Percentiles rank a stretch among this genome's conserved stretches.
Conservation (phyloP, 2,888 invertebrate species). For the Sarcophaga caerulescens region DNA sequence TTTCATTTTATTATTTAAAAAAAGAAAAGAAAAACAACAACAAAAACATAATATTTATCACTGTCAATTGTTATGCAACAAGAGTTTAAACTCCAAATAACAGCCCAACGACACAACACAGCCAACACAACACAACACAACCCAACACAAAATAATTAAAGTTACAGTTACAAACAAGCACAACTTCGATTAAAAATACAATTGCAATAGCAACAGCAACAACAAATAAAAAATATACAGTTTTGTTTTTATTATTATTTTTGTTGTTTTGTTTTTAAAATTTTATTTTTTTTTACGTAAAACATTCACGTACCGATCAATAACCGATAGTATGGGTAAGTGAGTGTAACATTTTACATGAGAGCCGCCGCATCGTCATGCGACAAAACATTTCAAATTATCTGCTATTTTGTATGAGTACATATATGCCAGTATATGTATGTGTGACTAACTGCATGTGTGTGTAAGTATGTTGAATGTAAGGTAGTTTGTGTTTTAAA, state of each 20-base stretch:
- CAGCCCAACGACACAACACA: constrained; percentile 19
- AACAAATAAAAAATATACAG: background rate
- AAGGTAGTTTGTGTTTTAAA: constrained; percentile 20
- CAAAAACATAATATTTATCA: constrained; percentile 68
- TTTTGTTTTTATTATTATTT: constrained; percentile 7
- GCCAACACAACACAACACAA: background rate
- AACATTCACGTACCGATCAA: constrained; percentile 66
- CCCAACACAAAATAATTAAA: background rate
- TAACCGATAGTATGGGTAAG: constrained; percentile 6
- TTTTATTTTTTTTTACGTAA: constrained; percentile 53
- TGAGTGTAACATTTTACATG: constrained; percentile 8
- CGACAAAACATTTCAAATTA: constrained; percentile 22
- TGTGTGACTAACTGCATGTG: background rate
- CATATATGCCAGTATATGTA: background rate
- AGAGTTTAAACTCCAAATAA: constrained; percentile 68
- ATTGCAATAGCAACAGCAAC: constrained; percentile 24
- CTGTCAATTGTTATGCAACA: constrained; percentile 70
- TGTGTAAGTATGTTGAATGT: background rate
- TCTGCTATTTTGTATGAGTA: background rate
- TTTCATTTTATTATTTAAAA: constrained; percentile 17
- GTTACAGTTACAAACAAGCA: constrained; percentile 49
- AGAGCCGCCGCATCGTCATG: background rate
- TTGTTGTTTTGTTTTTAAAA: constrained; percentile 18
- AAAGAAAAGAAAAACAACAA: constrained; percentile 35
- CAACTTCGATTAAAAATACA: constrained; percentile 41